Evolutionary conservation across 2,113 vertebrate genomes (phyloP).

Genomic region (Ammospiza caudacuta): DNA sequence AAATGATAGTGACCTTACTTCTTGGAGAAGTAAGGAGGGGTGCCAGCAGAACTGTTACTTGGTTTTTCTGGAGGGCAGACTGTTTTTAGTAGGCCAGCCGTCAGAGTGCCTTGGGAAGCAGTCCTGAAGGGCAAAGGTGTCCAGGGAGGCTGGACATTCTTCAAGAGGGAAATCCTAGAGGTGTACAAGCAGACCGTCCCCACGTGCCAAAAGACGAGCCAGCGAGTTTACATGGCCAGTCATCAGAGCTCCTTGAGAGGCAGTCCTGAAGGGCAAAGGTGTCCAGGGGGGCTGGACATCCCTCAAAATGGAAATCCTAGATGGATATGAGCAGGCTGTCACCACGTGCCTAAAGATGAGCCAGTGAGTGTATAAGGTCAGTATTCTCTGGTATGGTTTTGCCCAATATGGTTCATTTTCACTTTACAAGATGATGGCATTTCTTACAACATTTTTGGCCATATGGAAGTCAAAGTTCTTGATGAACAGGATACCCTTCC

Average conservation of each 20-base stretch:
- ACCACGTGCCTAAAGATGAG: background rate
- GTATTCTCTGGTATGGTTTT: background rate
- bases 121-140: background rate
- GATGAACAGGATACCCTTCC: background rate
- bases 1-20: background rate
- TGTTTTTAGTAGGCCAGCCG: background rate
- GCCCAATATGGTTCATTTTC: background rate
- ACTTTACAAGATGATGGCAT: background rate
- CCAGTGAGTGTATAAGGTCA: background rate
- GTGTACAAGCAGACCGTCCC: background rate
- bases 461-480: background rate
- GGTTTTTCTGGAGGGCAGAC: background rate
- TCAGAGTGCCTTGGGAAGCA: background rate
- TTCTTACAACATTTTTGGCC: background rate
- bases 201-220: background rate
- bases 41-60: background rate
- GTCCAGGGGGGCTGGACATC: background rate
- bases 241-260: background rate
- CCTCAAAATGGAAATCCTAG: background rate
- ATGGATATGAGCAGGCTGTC: background rate
- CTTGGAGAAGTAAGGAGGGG: background rate
- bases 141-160: background rate
- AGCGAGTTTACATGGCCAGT: background rate
- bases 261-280: background rate
- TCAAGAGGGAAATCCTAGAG: background rate